These are phyloP conservation scores for Schizopygopsis malacanthus DNA, from an alignment of 2,797 vertebrate species.

Conservation along the genomic window DNA sequence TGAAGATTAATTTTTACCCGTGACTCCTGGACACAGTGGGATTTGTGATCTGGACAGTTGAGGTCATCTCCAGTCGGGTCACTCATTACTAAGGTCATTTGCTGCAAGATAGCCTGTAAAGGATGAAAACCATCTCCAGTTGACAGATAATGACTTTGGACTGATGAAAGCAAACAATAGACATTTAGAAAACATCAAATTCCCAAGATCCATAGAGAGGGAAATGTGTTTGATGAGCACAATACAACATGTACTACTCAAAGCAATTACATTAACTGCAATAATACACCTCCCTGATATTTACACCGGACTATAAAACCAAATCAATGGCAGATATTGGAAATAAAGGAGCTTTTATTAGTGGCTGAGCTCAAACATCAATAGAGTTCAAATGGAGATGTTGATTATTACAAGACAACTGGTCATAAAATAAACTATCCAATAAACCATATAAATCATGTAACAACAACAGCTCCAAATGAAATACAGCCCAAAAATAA, in stretches of 20 bases:
- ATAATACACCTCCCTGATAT: not conserved
- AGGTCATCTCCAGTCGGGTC: constrained; percentile 50
- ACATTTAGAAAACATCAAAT: not conserved
- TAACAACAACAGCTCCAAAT: not conserved
- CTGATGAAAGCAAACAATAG: not conserved
- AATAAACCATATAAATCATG: not conserved
- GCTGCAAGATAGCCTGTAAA: constrained; percentile 66
- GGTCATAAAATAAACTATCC: not conserved
- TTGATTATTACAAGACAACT: not conserved
- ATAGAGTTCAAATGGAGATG: not conserved
- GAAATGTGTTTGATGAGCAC: not conserved
- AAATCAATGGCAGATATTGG: not conserved
- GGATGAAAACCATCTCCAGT: not conserved
- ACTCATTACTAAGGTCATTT: constrained; percentile 59
- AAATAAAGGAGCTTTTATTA: not conserved
- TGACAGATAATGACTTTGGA: not conserved
- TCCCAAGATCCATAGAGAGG: not conserved
- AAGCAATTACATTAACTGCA: not conserved
- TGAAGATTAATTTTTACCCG: constrained; percentile 50
- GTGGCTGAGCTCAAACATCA: not conserved
- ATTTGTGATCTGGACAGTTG: constrained; percentile 55
- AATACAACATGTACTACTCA: not conserved
- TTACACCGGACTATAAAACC: not conserved
- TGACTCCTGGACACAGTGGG: constrained; percentile 48
- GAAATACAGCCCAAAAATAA: not conserved